Conservation (phyloP, 2,113 vertebrate genomes). For the Paramormyrops kingsleyae region DNA sequence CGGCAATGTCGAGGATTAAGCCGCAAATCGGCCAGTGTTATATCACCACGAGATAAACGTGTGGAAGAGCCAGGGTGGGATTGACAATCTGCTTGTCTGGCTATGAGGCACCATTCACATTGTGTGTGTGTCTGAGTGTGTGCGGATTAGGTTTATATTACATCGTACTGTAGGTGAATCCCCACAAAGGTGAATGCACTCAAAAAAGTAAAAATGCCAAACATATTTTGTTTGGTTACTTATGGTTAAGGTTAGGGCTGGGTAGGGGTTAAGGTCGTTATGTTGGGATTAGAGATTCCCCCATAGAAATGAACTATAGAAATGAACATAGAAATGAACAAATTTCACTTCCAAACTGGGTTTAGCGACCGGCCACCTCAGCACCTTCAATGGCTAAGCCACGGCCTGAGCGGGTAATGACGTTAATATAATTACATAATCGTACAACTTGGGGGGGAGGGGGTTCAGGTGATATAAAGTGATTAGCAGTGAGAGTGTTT, state of each 20-base stretch:
- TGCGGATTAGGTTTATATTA: background rate
- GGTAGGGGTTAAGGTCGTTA: too few relatives aligned
- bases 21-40: background rate
- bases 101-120: background rate
- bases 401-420: background rate
- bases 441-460: background rate
- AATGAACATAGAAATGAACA: too few relatives aligned
- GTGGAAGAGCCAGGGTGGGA: background rate
- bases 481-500: background rate
- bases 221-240: too few relatives aligned
- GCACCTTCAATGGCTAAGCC: background rate
- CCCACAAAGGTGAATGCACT: too few relatives aligned
- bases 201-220: too few relatives aligned
- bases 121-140: background rate
- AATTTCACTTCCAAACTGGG: background rate
- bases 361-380: background rate
- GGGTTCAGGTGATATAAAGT: slow-evolving; percentile 19
- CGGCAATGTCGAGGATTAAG: background rate
- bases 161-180: too few relatives aligned
- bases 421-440: background rate
- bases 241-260: too few relatives aligned
- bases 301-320: too few relatives aligned
- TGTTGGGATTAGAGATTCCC: too few relatives aligned
- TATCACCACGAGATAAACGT: background rate
- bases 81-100: background rate